phyloP scores from a whole-genome alignment of 2,888 invertebrate species.

The Acanthosoma haemorrhoidale region DNA sequence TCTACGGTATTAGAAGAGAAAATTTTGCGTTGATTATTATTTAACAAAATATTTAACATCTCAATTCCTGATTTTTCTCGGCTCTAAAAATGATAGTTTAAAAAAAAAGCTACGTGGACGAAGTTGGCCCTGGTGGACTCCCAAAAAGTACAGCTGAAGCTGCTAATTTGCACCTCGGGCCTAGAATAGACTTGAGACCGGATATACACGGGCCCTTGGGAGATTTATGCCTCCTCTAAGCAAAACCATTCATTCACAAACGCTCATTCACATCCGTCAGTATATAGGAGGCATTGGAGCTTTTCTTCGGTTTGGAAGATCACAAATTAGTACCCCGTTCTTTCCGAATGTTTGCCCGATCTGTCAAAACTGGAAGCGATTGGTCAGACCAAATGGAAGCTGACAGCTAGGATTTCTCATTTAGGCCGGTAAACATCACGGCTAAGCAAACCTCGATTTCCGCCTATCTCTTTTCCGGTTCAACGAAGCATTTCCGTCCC shows the following conservation, averaged over 20 bases:
- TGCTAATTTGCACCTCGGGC: not conserved
- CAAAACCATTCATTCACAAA: conserved; percentile 14
- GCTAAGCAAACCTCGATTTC: not conserved
- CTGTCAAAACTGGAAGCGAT: conserved; percentile 5
- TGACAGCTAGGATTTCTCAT: not conserved
- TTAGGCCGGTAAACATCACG: not conserved
- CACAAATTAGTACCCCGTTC: not conserved
- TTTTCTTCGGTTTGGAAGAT: not conserved
- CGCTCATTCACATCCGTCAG: not conserved
- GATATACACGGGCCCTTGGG: not conserved
- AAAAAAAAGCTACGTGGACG: too few species aligned
- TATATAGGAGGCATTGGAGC: not conserved
- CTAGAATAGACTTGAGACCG: not conserved
- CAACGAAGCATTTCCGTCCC: not conserved
- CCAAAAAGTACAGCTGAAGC: conserved; percentile 2
- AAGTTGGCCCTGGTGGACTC: too few species aligned
- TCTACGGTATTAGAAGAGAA: too few species aligned
- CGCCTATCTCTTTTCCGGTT: not conserved
- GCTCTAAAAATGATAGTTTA: too few species aligned
- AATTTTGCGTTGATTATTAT: too few species aligned
- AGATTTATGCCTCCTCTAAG: not conserved
- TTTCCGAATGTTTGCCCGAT: not conserved
- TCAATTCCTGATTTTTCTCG: too few species aligned
- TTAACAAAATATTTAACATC: too few species aligned
- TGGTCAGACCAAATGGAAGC: not conserved